Base-by-base conservation (phyloP, 2,797 vertebrate species). In the Darevskia mixta region DNA sequence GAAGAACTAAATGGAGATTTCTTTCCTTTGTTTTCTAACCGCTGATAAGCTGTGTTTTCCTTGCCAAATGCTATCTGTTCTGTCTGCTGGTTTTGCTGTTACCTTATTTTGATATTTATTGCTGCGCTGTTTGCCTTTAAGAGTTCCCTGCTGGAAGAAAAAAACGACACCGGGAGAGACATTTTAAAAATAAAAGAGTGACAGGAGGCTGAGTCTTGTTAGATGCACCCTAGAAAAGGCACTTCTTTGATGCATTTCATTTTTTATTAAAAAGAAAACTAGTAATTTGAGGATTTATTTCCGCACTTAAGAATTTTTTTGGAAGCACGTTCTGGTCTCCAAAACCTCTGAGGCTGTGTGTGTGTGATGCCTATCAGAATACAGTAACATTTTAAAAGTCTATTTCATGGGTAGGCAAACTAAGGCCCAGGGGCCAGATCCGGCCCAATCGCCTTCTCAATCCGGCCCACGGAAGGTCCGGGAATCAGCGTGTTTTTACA, bases 101-200 rank as follows among this genome's bases (percentile, higher is more conserved):
- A n/a, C 69, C 64, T 45, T 43, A 69, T 67, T 82, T 45, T 45
- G 64, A 82, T 69, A 82, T n/a, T 67, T 69, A 67, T 82, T 82
- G n/a, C 71, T 38, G 11, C 20, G 29, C 66, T 69, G 64, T 4
- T 45, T 45, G 81, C 81, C 81, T 45, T 41, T 61, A 43, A 64
- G 61, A 29, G 25, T 67, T 43, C 35, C 71, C 69, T 61, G 11
- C n/a, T 58, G 32, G 49, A 38, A 73, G 71, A 41, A 84, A 73
- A 73, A 61, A 61, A 6, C 61, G 20, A 64, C 17, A 84, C 3
- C n/a, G 27, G 20, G 69, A 25, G 9, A 83, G n/a, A 72, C 71
- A 61, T 43, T 67, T 15, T 27, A 29, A 49, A 45, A n/a, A 69
- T 9, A 78, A 85, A 71, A 71, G 20, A 32, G 18, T 11, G 55